Evolutionary conservation across 2,797 vertebrate species (phyloP).

Genomic region (Xiphorhynchus erythropygius): DNA sequence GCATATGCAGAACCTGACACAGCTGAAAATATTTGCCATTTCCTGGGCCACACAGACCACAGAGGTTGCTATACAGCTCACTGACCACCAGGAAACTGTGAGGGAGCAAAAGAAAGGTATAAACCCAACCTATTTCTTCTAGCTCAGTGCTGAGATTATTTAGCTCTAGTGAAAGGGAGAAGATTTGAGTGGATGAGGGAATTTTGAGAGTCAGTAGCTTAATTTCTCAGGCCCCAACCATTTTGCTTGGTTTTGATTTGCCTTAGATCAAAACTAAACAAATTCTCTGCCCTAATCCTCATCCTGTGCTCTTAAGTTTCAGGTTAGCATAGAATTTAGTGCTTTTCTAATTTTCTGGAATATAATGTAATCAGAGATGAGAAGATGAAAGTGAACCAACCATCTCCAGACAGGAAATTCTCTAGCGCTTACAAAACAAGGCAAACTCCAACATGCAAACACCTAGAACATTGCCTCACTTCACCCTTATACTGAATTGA

Average conservation of each 20-base stretch:
- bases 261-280: constrained; percentile 24
- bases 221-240: neutral
- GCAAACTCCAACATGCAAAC: neutral
- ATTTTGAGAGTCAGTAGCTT: neutral
- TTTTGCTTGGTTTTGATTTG: constrained; percentile 19
- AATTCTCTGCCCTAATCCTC: neutral
- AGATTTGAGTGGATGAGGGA: neutral
- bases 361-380: neutral
- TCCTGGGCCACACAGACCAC: constrained; percentile 25
- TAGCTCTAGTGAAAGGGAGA: neutral
- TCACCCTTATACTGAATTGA: neutral
- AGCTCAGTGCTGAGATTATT: neutral
- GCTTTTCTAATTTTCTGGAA: neutral
- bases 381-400: neutral
- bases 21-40: constrained; percentile 58
- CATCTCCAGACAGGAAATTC: neutral
- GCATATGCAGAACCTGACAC: constrained; percentile 60
- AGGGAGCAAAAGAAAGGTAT: neutral
- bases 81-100: neutral
- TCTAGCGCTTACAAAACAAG: neutral
- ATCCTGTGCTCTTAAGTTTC: neutral
- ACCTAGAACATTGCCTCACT: constrained; percentile 3
- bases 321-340: neutral
- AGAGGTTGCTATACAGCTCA: neutral
- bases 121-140: neutral